phyloP scores from a whole-genome alignment of 2,888 invertebrate genomes.

The Ypsolopha sequella region DNA sequence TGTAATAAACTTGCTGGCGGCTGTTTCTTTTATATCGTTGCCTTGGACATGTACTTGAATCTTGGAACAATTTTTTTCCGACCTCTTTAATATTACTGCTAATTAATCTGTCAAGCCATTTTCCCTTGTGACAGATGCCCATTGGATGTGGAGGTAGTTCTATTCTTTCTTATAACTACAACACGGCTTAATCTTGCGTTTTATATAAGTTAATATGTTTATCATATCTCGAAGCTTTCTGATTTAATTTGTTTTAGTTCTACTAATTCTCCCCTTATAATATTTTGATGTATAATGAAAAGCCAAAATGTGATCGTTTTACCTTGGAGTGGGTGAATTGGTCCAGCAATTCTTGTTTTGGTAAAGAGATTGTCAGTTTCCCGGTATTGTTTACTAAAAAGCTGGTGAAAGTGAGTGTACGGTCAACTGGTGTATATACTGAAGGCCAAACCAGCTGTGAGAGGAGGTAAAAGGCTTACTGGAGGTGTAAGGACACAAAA shows the following conservation, averaged over 20 bases:
- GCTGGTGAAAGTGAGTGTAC: slow-evolving; percentile 42
- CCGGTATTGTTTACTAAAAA: slow-evolving; percentile 33
- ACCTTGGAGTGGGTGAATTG: neutral
- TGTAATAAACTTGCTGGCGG: slow-evolving; percentile 28
- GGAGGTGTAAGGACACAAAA: neutral
- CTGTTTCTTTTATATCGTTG: slow-evolving; percentile 45
- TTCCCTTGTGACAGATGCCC: no score
- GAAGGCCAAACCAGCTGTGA: slow-evolving; percentile 31
- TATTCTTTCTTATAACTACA: no score
- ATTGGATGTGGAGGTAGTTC: no score
- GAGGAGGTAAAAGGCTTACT: slow-evolving; percentile 19
- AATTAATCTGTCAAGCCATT: neutral
- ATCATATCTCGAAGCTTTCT: no score
- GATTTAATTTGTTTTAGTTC: no score
- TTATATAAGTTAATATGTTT: no score
- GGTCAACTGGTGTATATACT: slow-evolving; percentile 12
- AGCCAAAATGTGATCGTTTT: no score
- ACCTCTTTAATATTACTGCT: neutral
- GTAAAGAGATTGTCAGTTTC: slow-evolving; percentile 10
- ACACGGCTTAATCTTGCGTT: no score
- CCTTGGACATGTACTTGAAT: slow-evolving; percentile 50
- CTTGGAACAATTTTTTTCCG: slow-evolving; percentile 15
- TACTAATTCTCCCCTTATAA: no score
- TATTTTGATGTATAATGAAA: no score
- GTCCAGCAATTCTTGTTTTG: neutral